A percentile compares a stretch with the other conserved stretches of the same genome.
These are phyloP conservation scores for Rotaria socialis DNA, from an alignment of 2,888 invertebrate species.

Conservation along the genomic window DNA sequence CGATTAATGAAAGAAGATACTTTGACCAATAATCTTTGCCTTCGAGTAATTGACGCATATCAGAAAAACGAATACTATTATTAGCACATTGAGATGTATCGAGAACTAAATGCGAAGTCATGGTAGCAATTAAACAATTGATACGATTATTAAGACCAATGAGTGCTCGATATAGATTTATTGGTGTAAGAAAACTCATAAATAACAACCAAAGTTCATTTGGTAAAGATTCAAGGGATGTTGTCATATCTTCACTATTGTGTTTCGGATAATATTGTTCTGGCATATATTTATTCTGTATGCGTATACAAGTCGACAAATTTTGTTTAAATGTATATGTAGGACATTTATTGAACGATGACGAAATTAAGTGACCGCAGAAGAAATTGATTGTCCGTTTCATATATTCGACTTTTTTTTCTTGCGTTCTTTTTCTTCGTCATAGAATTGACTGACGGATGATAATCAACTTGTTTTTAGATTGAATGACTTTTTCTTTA, in stretches of 20 bases:
- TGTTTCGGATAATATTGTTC: too few relatives aligned
- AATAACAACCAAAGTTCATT: conserved; percentile 20
- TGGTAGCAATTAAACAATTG: not conserved
- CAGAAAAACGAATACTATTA: not conserved
- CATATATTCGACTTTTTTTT: too few relatives aligned
- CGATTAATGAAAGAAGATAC: conserved; percentile 18
- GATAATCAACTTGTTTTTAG: too few relatives aligned
- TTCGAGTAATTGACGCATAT: not conserved
- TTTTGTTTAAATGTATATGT: too few relatives aligned
- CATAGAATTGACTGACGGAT: too few relatives aligned
- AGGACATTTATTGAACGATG: too few relatives aligned
- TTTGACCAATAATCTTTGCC: not conserved
- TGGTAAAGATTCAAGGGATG: not conserved
- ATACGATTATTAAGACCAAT: conserved; percentile 10
- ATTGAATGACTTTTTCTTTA: too few relatives aligned
- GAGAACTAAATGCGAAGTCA: not conserved
- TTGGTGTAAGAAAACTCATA: not conserved
- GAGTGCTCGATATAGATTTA: not conserved
- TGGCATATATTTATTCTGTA: too few relatives aligned
- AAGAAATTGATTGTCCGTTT: too few relatives aligned
- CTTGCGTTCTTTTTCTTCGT: too few relatives aligned
- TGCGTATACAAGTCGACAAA: too few relatives aligned
- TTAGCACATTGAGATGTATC: not conserved
- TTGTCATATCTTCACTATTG: not conserved
- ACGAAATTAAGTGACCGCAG: too few relatives aligned